phyloP scores from a whole-genome alignment of 2,888 invertebrate species.

The Agonopterix arenella region DNA sequence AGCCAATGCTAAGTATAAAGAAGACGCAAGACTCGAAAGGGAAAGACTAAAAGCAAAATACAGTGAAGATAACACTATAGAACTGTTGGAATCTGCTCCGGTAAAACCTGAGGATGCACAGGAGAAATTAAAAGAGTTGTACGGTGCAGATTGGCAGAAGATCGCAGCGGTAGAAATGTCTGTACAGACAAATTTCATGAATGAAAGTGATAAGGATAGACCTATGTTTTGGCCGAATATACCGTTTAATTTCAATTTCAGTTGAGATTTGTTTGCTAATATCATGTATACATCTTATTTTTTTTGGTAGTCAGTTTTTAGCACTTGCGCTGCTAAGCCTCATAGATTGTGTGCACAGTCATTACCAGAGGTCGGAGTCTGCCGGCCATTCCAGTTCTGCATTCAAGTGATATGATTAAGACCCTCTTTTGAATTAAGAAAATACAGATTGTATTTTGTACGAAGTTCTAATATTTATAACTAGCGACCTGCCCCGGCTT shows the following conservation, averaged over 20 bases:
- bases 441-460: too few species aligned
- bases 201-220: slow-evolving; percentile 75
- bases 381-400: too few species aligned
- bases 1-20: slow-evolving; percentile 74
- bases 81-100: slow-evolving; percentile 26
- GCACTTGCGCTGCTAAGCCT: too few species aligned
- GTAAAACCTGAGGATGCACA: slow-evolving; percentile 32
- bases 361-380: too few species aligned
- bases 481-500: too few species aligned
- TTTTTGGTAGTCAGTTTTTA: too few species aligned
- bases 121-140: slow-evolving; percentile 70
- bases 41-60: slow-evolving; percentile 33
- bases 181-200: slow-evolving; percentile 80
- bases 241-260: slow-evolving; percentile 72
- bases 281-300: too few species aligned
- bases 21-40: slow-evolving; percentile 44
- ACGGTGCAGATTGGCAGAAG: slow-evolving; percentile 80
- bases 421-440: too few species aligned
- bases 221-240: slow-evolving; percentile 85
- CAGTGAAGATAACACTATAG: slow-evolving; percentile 17
- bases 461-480: too few species aligned
- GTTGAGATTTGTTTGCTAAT: slow-evolving; percentile 12
- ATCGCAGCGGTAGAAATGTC: slow-evolving; percentile 86
- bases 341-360: too few species aligned
- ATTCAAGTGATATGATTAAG: too few species aligned